Evolutionary conservation across 1,140 invertebrate genomes (phyloP), one percentile per base, ranked within the genome.

Genomic region (Drosophila parvula): DNA sequence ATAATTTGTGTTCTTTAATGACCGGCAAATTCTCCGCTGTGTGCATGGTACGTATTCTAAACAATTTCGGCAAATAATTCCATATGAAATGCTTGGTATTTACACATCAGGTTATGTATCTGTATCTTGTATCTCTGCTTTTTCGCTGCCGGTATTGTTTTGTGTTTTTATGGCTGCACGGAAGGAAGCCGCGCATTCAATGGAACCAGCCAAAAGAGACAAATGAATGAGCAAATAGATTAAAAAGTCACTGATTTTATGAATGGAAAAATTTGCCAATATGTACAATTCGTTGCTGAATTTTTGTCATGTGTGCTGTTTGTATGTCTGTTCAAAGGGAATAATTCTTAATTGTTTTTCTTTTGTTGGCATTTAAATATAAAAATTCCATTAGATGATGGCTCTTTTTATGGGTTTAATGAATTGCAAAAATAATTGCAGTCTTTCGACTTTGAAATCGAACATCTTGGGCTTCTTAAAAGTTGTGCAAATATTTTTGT

Each of bases 181-280:
- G 78, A 84, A 84, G 81, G 78, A 81, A 84, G 74, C 60, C n/a
- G 34, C 50, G 81, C 74, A 81, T 81, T 63, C 74, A 85, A 74
- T 81, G 81, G 78, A 84, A 84, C 78, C 38, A 81, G 55, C 55
- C 65, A 56, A 67, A 43, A 44, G 40, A 28, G 41, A 74, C 27
- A 69, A 45, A 43, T 64, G 40, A 48, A 75, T 47, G 51, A 34
- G 27, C 30, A 63, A 60, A 74, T 48, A 56, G 51, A 56, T 44
- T 67, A 58, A 65, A 43, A 78, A 67, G 11, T 36, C 47, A 22
- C 47, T 34, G 62, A 69, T 69, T 65, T 32, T 38, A 22, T 55
- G 34, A 44, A 56, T 47, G 57, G 18, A 43, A 60, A 60, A 56
- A 34, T 62, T 41, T 53, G n/a, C 12, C 22, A 65, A 34, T 55